These are phyloP conservation scores for Solenopsis fugax DNA, from an alignment of 1,140 invertebrate genomes.

Conservation along the genomic window DNA sequence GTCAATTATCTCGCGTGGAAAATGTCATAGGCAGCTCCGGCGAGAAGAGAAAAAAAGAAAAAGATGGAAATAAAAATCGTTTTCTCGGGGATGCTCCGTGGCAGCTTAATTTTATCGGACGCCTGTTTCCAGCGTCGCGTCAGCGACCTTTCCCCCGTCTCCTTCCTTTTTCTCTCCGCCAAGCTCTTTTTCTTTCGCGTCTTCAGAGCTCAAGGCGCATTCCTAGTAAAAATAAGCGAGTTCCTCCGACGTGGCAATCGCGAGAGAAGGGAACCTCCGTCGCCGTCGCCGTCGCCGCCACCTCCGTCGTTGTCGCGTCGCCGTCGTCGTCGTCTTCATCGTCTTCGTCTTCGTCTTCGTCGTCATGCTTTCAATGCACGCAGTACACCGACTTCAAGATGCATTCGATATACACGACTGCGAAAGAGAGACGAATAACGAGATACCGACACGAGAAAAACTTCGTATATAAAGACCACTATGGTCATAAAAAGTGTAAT, in stretches of 20 bases:
- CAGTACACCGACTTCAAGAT: constrained; percentile 26
- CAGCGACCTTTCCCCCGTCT: constrained; percentile 30
- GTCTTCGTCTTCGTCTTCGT: constrained; percentile 8
- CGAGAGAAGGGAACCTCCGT: constrained; percentile 20
- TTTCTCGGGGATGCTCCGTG: constrained; percentile 2
- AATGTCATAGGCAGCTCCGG: constrained; percentile 24
- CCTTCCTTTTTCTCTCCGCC: constrained; percentile 4
- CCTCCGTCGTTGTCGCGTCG: not conserved
- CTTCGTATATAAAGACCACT: not conserved
- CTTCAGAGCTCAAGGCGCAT: constrained; percentile 45
- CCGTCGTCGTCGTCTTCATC: constrained; percentile 11
- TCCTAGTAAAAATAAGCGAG: constrained; percentile 75
- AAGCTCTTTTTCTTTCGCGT: constrained; percentile 25
- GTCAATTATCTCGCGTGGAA: constrained; percentile 17
- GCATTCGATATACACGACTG: constrained; percentile 2
- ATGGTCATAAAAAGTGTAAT: not conserved
- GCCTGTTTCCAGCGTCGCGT: constrained; percentile 67
- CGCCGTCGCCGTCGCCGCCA: not conserved
- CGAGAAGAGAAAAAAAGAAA: not conserved
- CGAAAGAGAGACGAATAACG: constrained; percentile 29
- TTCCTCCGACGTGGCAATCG: constrained; percentile 61
- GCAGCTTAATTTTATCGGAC: constrained; percentile 70
- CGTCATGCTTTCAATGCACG: constrained; percentile 41
- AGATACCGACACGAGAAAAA: not conserved
- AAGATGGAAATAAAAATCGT: not conserved